A percentile compares a stretch with the other conserved stretches of the same genome.
Evolutionary conservation across 2,888 invertebrate species (phyloP).

Genomic region (Neoaliturus tenellus): DNA sequence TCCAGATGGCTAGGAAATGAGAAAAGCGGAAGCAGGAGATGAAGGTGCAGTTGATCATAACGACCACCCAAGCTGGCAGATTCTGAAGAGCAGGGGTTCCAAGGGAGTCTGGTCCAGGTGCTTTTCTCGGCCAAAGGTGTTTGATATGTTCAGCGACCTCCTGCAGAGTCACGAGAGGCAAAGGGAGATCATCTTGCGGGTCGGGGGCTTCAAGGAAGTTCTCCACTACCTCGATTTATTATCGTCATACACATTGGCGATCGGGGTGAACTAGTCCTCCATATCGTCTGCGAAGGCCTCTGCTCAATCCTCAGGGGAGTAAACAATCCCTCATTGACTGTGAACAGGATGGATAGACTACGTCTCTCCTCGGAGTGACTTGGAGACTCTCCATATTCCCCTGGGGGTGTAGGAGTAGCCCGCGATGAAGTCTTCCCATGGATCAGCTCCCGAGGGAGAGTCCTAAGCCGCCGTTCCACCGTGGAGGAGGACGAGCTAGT

Average conservation of each 20-base stretch:
- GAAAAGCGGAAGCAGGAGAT: constrained; percentile 26
- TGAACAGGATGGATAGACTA: neutral
- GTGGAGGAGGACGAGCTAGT: neutral
- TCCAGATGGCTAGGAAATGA: constrained; percentile 65
- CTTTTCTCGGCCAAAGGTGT: neutral
- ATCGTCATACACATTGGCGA: neutral
- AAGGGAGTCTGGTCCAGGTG: constrained; percentile 17
- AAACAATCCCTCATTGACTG: neutral
- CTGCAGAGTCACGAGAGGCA: neutral
- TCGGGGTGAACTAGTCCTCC: constrained; percentile 27
- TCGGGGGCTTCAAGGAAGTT: neutral
- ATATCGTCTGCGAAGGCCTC: constrained; percentile 48
- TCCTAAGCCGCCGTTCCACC: neutral
- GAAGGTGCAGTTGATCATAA: too few species aligned
- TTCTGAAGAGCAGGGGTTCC: constrained; percentile 1
- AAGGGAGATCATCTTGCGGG: neutral
- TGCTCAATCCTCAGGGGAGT: neutral
- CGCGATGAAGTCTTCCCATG: neutral
- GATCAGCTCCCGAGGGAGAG: neutral
- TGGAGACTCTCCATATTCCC: neutral
- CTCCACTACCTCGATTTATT: neutral
- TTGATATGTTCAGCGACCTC: neutral
- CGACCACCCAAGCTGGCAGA: constrained; percentile 22
- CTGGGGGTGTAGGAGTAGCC: neutral
- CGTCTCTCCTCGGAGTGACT: neutral